Base-by-base conservation (phyloP, 2,888 invertebrate species). In the Sepiola atlantica region DNA sequence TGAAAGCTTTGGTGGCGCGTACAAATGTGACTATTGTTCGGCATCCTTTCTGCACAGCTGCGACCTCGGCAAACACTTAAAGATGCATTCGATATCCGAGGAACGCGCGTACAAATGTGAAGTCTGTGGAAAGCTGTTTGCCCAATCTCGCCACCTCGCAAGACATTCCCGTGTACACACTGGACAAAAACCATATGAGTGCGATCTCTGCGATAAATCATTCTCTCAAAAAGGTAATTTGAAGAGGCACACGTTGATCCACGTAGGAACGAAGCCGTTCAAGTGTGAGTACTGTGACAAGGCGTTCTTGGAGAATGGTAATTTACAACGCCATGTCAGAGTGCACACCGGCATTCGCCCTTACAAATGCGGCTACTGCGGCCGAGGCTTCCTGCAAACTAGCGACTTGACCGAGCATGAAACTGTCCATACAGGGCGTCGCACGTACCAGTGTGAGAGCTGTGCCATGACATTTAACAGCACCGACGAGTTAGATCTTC, bases 21-120 rank as follows among this genome's bases (percentile, higher is more conserved):
- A 97, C 96, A 97, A 97, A 91, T 98, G 97, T 95, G 95, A 96
- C 14, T 96, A 97, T 94, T 98, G 97, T 95, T 97, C 97, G 95
- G 98, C 97, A 95, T 97, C 97, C 14, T 97, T 97, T 96, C 97
- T 97, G 96, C 92, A 92, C 92, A 92, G 92, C 14, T 92, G 92
- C 14, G 92, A 92, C 28, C 92, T 92, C 2, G 92, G 92, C 28
- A 45, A 54, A 54, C 95, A 95, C 92, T 94, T 95, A n/a, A 95
- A 95, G 55, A 94, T 94, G 28, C 96, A 96, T 94, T 54, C 35
- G 12, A 92, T 92, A 45, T 54, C 95, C 0, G 95, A 95, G 21
- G 95, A 95, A 92, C 94, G 95, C 35, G 94, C 95, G 3, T 95
- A 95, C 93, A 92, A 94, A 77, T 96, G 96, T 57, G 92, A 94